A percentile compares a stretch with the other conserved stretches of the same genome.
Evolutionary conservation across 2,888 invertebrate genomes (phyloP).

Genomic region (Ypsolopha sequella): DNA sequence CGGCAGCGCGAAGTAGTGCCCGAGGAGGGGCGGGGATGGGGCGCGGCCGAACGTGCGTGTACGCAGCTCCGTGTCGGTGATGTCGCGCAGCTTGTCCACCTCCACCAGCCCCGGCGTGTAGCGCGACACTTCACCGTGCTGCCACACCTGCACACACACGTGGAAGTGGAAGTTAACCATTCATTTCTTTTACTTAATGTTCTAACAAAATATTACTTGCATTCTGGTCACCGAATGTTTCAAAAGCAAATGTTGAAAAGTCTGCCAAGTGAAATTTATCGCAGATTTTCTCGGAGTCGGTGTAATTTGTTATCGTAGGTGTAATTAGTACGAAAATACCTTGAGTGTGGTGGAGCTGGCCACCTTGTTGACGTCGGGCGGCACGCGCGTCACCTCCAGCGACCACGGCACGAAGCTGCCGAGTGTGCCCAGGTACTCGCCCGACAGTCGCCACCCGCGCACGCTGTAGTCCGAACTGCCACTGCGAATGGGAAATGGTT

Average conservation of each 20-base stretch:
- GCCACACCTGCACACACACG: conserved; percentile 43
- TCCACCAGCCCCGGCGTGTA: conserved; percentile 61
- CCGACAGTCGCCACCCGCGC: conserved; percentile 81
- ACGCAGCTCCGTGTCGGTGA: conserved; percentile 47
- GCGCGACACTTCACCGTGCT: conserved; percentile 57
- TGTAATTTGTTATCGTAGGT: too few species aligned
- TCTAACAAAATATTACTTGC: too few species aligned
- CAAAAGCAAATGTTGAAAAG: too few species aligned
- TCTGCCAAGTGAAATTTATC: too few species aligned
- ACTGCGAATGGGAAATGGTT: conserved; percentile 41
- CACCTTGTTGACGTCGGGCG: conserved; percentile 79
- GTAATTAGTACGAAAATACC: conserved; percentile 41
- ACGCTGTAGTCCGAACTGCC: conserved; percentile 79
- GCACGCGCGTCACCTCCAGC: conserved; percentile 67
- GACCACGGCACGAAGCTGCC: conserved; percentile 78
- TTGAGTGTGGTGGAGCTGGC: conserved; percentile 84
- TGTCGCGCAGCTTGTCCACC: conserved; percentile 44
- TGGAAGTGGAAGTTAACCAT: background rate
- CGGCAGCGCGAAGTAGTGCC: conserved; percentile 69
- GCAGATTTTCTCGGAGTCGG: too few species aligned
- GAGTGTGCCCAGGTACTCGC: conserved; percentile 79
- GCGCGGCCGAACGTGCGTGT: conserved; percentile 65
- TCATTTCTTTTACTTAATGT: background rate
- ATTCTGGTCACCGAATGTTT: too few species aligned
- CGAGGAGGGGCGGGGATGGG: conserved; percentile 69